A percentile compares a stretch with the other conserved stretches of the same genome.
Conservation (phyloP, 1,140 invertebrate species). For the Calephelis virginiensis region DNA sequence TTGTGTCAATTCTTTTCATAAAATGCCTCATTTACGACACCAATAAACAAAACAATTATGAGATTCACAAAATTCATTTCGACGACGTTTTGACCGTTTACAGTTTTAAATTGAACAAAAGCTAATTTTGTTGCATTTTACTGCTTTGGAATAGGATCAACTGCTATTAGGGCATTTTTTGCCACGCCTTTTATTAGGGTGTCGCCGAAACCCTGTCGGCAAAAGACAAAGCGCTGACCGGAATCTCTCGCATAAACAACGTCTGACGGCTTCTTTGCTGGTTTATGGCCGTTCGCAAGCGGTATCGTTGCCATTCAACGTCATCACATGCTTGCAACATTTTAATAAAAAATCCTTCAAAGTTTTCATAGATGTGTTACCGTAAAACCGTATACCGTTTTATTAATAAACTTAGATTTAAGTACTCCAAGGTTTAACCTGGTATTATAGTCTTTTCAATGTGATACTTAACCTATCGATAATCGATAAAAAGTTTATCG, state of each 20-base stretch:
- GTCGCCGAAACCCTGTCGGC: slow-evolving; percentile 70
- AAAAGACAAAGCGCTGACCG: slow-evolving; percentile 70
- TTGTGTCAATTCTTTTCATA: too few species aligned
- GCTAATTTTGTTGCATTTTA: slow-evolving; percentile 78
- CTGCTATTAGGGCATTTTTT: slow-evolving; percentile 72
- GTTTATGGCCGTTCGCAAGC: slow-evolving; percentile 48
- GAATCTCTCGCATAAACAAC: slow-evolving; percentile 70
- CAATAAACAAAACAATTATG: too few species aligned
- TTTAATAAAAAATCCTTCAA: not conserved
- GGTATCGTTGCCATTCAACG: slow-evolving; percentile 2
- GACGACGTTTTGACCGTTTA: slow-evolving; percentile 40
- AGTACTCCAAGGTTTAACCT: too few species aligned
- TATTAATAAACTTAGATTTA: too few species aligned
- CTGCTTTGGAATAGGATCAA: slow-evolving; percentile 74
- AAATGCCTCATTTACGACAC: too few species aligned
- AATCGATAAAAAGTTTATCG: too few species aligned
- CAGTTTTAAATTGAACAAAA: slow-evolving; percentile 70
- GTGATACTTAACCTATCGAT: too few species aligned
- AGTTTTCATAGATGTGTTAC: too few species aligned
- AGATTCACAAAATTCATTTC: slow-evolving; percentile 42
- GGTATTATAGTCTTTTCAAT: too few species aligned
- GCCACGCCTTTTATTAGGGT: slow-evolving; percentile 76
- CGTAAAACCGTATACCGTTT: too few species aligned
- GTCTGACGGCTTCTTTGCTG: slow-evolving; percentile 67
- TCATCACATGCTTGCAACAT: slow-evolving; percentile 10